Evolutionary conservation across 2,888 invertebrate species (phyloP).

Genomic region (Drosophila ustulata): DNA sequence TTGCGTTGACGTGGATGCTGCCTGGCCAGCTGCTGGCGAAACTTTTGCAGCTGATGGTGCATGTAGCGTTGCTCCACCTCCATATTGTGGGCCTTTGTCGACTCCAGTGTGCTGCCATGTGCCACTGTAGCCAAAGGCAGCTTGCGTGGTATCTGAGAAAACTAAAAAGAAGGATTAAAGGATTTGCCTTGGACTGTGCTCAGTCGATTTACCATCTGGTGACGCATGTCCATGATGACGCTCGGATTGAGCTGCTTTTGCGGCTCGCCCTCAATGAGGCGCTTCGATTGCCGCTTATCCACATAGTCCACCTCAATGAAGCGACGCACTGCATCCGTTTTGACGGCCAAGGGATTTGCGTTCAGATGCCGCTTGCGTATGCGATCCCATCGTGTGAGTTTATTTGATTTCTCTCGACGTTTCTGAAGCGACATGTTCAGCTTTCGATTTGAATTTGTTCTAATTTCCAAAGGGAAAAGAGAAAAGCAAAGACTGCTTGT

Average conservation of each 20-base stretch:
- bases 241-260: slow-evolving; percentile 77
- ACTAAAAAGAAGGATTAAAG: slow-evolving; percentile 55
- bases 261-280: slow-evolving; percentile 74
- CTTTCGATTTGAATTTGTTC: not conserved
- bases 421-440: slow-evolving; percentile 56
- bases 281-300: slow-evolving; percentile 70
- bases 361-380: slow-evolving; percentile 82
- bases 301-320: slow-evolving; percentile 84
- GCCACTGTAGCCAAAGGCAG: slow-evolving; percentile 78
- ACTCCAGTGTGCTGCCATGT: slow-evolving; percentile 68
- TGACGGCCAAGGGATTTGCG: slow-evolving; percentile 62
- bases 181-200: not conserved
- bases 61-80: slow-evolving; percentile 83
- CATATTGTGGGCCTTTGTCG: slow-evolving; percentile 82
- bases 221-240: slow-evolving; percentile 84
- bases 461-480: not conserved
- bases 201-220: slow-evolving; percentile 79
- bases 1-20: slow-evolving; percentile 56
- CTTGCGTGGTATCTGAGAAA: slow-evolving; percentile 72
- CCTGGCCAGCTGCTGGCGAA: slow-evolving; percentile 81
- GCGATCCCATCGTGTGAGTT: slow-evolving; percentile 84
- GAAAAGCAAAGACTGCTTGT: slow-evolving; percentile 17
- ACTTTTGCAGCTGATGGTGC: slow-evolving; percentile 82
- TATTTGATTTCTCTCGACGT: slow-evolving; percentile 72
- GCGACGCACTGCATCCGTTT: slow-evolving; percentile 81